Evolutionary conservation across 2,888 invertebrate genomes (phyloP), one percentile per base, ranked within the genome.

Genomic region (Drosophila fungiperda): DNA sequence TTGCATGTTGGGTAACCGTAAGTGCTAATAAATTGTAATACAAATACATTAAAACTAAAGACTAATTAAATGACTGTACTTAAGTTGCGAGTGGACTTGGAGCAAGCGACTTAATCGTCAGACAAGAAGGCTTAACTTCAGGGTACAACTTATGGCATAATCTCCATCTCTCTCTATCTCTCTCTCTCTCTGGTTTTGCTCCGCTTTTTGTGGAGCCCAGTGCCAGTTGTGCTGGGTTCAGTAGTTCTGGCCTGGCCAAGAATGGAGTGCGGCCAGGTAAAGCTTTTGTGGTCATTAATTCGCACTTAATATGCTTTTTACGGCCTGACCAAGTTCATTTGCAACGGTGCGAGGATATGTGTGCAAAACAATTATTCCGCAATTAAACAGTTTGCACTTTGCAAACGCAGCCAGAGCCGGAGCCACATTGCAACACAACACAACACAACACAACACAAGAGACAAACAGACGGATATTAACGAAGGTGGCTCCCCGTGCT

Each of bases 311-410:
- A 87, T 87, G 89, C 90, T 87, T 87, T 87, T 87, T 87, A 87
- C 90, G 83, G 81, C 82, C 70, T 52, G 87, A 54, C 73, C 80
- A 71, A 69, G 77, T 75, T 78, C 70, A 77, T 78, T 84, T 82
- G 89, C 82, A 89, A 85, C 80, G 82, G 89, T 84, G 87, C 89
- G 85, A 89, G 89, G 85, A 84, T 86, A 85, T 86, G 80, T 87
- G 90, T 80, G 89, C 90, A 87, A 90, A 90, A 88, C 87, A 88
- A 88, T 88, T 88, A 88, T 88, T 88, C 90, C 85, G 87, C 87
- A 90, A 88, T 88, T 88, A 88, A 90, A 90, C 90, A 88, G 89
- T 90, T 89, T 90, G 90, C 87, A 87, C 87, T 90, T 90, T 74
- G 68, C 79, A 75, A 68, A 71, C 68, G 74, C 67, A 77, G 77